These are phyloP conservation scores for Saturnia japonica DNA, from an alignment of 2,888 invertebrate genomes.

Conservation along the genomic window DNA sequence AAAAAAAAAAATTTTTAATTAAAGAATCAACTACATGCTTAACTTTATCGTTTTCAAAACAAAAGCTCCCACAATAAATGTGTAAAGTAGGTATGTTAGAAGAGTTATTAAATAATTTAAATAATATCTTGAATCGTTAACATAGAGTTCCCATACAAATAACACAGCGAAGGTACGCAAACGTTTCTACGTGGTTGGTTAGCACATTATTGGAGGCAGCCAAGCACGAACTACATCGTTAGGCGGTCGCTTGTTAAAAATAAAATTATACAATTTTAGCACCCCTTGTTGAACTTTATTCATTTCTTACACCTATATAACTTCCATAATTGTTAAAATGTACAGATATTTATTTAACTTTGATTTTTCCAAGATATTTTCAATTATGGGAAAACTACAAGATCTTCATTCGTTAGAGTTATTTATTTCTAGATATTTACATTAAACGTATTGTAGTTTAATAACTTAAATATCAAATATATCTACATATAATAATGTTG, in stretches of 20 bases:
- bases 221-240: conserved; percentile 62
- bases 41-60: not conserved
- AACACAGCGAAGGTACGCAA: conserved; percentile 36
- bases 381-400: not conserved
- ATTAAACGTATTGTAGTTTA: not conserved
- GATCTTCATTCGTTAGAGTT: not conserved
- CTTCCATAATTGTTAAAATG: conserved; percentile 24
- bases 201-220: conserved; percentile 64
- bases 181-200: conserved; percentile 59
- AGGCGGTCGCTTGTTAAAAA: conserved; percentile 67
- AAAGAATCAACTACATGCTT: no score
- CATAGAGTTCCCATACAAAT: conserved; percentile 17
- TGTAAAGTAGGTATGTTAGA: not conserved
- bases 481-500: no score
- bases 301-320: conserved; percentile 35
- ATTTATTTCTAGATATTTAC: not conserved
- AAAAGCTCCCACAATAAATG: not conserved
- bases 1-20: no score
- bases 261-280: conserved; percentile 70
- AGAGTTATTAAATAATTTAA: not conserved
- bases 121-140: conserved; percentile 7
- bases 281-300: conserved; percentile 42
- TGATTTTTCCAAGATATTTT: not conserved
- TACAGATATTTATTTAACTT: not conserved
- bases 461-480: not conserved